Evolutionary conservation across 1,140 invertebrate genomes (phyloP).

Genomic region (Pogonognathellus flavescens): DNA sequence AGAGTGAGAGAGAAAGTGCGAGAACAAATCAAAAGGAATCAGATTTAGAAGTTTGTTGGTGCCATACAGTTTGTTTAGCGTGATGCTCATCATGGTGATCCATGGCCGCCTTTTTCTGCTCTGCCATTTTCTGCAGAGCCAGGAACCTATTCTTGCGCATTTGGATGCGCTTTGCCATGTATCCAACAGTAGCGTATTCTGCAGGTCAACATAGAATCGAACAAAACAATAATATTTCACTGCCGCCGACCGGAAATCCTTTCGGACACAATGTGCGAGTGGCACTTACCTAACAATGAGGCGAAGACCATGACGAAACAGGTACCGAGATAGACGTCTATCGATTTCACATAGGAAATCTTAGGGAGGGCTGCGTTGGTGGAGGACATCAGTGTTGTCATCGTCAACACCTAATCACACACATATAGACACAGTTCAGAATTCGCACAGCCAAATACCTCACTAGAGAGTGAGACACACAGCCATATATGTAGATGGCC

Average conservation of each 20-base stretch:
- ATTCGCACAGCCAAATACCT: neutral
- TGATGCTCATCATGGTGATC: slow-evolving; percentile 75
- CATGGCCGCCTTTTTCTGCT: slow-evolving; percentile 81
- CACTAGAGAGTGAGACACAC: neutral
- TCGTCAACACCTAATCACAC: slow-evolving; percentile 81
- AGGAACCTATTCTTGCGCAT: slow-evolving; percentile 92
- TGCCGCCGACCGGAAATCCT: slow-evolving; percentile 23
- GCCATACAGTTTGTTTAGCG: slow-evolving; percentile 82
- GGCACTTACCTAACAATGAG: slow-evolving; percentile 86
- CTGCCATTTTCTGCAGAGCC: slow-evolving; percentile 89
- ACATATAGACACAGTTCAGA: neutral
- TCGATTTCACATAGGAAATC: slow-evolving; percentile 98
- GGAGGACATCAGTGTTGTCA: slow-evolving; percentile 98
- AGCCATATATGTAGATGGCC: too few relatives aligned
- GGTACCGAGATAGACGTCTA: slow-evolving; percentile 97
- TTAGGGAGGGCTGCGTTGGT: slow-evolving; percentile 98
- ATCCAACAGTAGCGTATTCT: slow-evolving; percentile 95
- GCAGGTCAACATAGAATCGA: slow-evolving; percentile 59
- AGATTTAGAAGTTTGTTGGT: slow-evolving; percentile 48
- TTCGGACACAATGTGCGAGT: neutral
- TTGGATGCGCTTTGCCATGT: slow-evolving; percentile 95
- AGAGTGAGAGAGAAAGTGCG: neutral
- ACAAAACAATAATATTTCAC: slow-evolving; percentile 52
- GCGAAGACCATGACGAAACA: slow-evolving; percentile 99
- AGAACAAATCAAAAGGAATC: slow-evolving; percentile 49